A percentile compares a stretch with the other conserved stretches of the same genome.
Conservation (phyloP, 2,797 vertebrate species). For the Darevskia mixta region DNA sequence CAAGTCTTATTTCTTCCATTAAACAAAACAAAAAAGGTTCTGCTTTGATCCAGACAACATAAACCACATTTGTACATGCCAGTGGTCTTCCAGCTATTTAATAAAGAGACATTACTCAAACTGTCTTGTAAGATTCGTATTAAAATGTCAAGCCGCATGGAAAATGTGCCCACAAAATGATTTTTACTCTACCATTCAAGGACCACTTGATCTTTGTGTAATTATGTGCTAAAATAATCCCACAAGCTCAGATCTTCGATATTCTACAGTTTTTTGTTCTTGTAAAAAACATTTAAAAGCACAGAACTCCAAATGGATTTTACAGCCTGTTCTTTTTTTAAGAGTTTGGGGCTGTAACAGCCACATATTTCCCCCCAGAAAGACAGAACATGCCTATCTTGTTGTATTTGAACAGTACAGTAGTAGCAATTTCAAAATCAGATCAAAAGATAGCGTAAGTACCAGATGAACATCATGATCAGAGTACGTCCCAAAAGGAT, state of each 20-base stretch:
- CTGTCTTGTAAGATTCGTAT: background rate
- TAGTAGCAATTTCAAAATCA: background rate
- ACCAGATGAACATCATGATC: constrained; percentile 86
- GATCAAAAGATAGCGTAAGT: constrained; percentile 45
- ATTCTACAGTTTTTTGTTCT: background rate
- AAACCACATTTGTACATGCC: background rate
- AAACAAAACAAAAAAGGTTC: background rate
- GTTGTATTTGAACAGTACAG: background rate
- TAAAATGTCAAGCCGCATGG: background rate
- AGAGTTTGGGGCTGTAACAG: background rate
- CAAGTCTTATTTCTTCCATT: background rate
- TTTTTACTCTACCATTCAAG: background rate
- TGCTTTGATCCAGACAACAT: background rate
- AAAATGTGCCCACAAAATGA: background rate
- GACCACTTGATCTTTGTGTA: background rate
- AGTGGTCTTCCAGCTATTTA: background rate
- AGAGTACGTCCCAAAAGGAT: constrained; percentile 81
- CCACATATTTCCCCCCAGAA: background rate
- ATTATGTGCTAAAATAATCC: background rate
- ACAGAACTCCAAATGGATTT: background rate
- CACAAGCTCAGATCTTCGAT: background rate
- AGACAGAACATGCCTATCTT: background rate
- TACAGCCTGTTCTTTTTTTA: background rate
- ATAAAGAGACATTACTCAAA: background rate
- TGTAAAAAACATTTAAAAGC: background rate